Conservation (phyloP, 2,888 invertebrate species). For the Rosalia funebris region DNA sequence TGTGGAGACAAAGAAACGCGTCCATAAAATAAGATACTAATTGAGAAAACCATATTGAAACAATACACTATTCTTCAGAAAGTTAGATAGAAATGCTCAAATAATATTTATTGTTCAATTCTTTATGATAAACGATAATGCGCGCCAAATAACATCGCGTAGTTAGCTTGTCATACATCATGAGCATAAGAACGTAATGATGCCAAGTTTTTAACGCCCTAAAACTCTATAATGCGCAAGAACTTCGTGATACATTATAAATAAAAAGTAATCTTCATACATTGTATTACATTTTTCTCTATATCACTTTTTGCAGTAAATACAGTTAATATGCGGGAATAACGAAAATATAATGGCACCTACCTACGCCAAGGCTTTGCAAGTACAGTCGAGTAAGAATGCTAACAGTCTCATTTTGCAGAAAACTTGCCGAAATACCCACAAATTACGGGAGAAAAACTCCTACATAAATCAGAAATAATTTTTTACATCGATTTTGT, state of each 20-base stretch:
- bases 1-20: too few relatives aligned
- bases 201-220: conserved; percentile 25
- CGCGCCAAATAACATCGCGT: conserved; percentile 21
- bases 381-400: conserved; percentile 41
- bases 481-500: conserved; percentile 65
- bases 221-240: conserved; percentile 13
- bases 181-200: not conserved
- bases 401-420: conserved; percentile 34
- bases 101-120: not conserved
- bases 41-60: too few relatives aligned
- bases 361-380: conserved; percentile 38
- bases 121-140: conserved; percentile 27
- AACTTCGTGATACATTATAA: conserved; percentile 10
- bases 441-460: conserved; percentile 58
- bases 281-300: conserved; percentile 25
- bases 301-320: conserved; percentile 27
- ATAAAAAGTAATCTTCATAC: conserved; percentile 30
- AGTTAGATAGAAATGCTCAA: not conserved
- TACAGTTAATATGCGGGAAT: conserved; percentile 27
- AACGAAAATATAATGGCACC: conserved; percentile 34
- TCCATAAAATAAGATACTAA: too few relatives aligned
- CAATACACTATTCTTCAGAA: too few relatives aligned
- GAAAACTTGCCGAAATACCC: conserved; percentile 56
- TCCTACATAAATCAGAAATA: conserved; percentile 63
- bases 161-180: not conserved